Evolutionary conservation across 2,888 invertebrate genomes (phyloP).

Genomic region (Gerris lacustris): DNA sequence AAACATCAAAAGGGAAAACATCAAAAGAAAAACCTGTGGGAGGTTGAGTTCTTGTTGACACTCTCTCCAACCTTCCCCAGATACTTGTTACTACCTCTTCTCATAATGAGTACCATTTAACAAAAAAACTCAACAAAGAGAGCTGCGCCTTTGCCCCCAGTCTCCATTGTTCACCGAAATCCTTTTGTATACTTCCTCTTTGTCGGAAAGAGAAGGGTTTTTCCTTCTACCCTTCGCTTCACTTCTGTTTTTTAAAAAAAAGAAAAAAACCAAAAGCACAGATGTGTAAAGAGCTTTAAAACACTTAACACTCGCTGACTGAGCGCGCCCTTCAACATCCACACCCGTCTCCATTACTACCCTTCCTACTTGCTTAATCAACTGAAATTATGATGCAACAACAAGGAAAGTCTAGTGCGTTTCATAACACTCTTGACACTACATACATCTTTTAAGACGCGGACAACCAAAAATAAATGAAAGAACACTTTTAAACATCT

Average conservation of each 20-base stretch:
- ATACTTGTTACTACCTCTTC: neutral
- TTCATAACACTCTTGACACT: too few relatives aligned
- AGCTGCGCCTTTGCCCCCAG: neutral
- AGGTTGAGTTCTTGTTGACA: neutral
- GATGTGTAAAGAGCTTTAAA: conserved; percentile 3
- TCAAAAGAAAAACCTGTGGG: neutral
- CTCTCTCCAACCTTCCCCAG: neutral
- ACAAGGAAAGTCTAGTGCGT: neutral
- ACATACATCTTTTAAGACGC: too few relatives aligned
- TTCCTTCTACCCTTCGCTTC: neutral
- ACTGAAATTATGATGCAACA: neutral
- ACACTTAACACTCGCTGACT: neutral
- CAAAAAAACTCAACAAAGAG: neutral
- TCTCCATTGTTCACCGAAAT: neutral
- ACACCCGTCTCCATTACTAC: neutral
- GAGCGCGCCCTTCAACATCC: neutral
- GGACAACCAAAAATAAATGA: too few relatives aligned
- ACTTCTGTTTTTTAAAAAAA: neutral
- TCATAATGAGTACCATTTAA: neutral
- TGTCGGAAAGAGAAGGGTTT: neutral
- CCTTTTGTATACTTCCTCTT: neutral
- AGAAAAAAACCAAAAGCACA: neutral
- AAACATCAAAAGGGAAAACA: neutral
- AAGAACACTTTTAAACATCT: too few relatives aligned
- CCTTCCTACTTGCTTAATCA: neutral